Evolutionary conservation across 1,140 invertebrate species (phyloP).

Genomic region (Protaetia brevitarsis): DNA sequence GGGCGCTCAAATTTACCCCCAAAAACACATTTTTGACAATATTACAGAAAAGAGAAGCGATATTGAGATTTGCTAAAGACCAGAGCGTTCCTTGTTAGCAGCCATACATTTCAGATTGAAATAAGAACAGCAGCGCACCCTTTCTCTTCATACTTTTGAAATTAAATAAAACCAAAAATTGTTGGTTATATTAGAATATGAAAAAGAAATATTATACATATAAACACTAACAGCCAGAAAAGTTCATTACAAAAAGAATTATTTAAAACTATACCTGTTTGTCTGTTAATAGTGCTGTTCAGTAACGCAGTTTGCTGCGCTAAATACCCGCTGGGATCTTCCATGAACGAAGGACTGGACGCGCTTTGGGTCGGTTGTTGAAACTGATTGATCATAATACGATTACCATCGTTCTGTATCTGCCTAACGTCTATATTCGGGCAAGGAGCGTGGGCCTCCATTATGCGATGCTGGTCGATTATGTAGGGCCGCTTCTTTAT

Average conservation of each 20-base stretch:
- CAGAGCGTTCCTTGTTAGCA: too few species aligned
- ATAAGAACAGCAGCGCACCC: too few species aligned
- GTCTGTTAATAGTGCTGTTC: conserved; percentile 77
- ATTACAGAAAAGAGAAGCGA: too few species aligned
- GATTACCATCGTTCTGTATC: conserved; percentile 46
- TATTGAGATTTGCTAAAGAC: too few species aligned
- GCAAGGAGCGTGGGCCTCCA: conserved; percentile 46
- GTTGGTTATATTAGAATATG: too few species aligned
- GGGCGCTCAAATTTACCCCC: too few species aligned
- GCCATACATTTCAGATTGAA: too few species aligned
- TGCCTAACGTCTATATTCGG: conserved; percentile 56
- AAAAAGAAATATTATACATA: too few species aligned
- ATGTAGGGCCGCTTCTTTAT: conserved; percentile 56
- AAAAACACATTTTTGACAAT: too few species aligned
- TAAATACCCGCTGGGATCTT: conserved; percentile 84
- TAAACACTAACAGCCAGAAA: too few species aligned
- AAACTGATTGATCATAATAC: conserved; percentile 48
- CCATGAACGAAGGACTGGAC: conserved; percentile 72
- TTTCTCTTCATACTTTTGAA: too few species aligned
- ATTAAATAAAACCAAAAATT: too few species aligned
- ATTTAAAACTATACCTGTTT: conserved; percentile 55
- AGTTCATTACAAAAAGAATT: not conserved
- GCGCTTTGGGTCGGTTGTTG: conserved; percentile 39
- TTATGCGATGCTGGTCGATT: conserved; percentile 39
- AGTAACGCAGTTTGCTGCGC: conserved; percentile 80